Evolutionary conservation across 2,888 invertebrate genomes (phyloP).

Genomic region (Chrysina gloriosa): DNA sequence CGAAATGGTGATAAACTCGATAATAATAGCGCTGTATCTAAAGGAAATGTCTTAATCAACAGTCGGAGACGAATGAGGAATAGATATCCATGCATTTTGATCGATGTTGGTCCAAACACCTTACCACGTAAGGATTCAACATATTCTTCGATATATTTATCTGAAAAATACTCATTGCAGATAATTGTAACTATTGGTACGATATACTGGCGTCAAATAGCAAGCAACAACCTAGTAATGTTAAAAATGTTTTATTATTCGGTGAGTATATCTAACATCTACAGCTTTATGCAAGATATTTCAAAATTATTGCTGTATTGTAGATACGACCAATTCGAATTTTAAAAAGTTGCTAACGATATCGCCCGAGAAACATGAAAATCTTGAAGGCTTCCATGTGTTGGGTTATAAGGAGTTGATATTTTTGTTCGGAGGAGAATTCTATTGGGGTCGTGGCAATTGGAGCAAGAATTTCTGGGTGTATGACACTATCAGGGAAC

Average conservation of each 20-base stretch:
- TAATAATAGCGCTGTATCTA: constrained; percentile 38
- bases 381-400: constrained; percentile 45
- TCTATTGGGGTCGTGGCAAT: constrained; percentile 55
- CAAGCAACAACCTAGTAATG: constrained; percentile 26
- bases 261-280: constrained; percentile 45
- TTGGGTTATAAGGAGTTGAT: constrained; percentile 59
- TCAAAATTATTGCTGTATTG: too few species aligned
- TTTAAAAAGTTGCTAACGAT: constrained; percentile 47
- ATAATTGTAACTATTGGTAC: not conserved
- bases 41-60: constrained; percentile 23
- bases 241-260: constrained; percentile 47
- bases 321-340: constrained; percentile 40
- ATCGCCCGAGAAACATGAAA: constrained; percentile 47
- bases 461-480: constrained; percentile 61
- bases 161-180: not conserved
- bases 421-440: constrained; percentile 61
- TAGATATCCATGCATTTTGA: constrained; percentile 37
- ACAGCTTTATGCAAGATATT: too few species aligned
- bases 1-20: constrained; percentile 44
- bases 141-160: not conserved
- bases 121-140: constrained; percentile 4
- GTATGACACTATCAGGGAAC: constrained; percentile 57
- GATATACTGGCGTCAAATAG: not conserved
- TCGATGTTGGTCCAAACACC: not conserved
- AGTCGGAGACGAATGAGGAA: constrained; percentile 33